Percentiles rank a stretch among this genome's conserved stretches.
Conservation (phyloP, 2,797 vertebrate species). For the Protonibea diacanthus region DNA sequence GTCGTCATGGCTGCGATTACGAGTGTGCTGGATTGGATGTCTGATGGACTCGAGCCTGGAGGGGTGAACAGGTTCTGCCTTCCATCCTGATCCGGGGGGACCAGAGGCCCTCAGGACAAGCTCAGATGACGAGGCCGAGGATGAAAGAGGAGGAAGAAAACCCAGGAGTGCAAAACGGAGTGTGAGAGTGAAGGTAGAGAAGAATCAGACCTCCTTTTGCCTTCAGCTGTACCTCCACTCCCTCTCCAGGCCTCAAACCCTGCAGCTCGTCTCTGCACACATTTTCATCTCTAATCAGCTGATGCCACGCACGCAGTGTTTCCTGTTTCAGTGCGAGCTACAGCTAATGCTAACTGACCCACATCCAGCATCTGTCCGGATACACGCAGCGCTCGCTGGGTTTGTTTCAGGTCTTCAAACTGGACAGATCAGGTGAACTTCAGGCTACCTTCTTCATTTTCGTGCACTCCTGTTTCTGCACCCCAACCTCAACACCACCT, state of each 20-base stretch:
- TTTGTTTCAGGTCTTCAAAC: not conserved
- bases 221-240: not conserved
- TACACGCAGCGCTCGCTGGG: too few relatives aligned
- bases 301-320: not conserved
- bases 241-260: constrained; percentile 5
- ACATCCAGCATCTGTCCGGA: too few relatives aligned
- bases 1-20: constrained; percentile 29
- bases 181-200: constrained; percentile 3
- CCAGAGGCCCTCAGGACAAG: constrained; percentile 40
- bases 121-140: constrained; percentile 46
- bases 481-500: not conserved
- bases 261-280: not conserved
- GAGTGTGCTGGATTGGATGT: not conserved
- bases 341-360: too few relatives aligned
- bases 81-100: not conserved
- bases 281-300: not conserved
- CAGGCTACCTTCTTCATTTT: not conserved
- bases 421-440: not conserved
- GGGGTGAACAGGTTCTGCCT: not conserved
- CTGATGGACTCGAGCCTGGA: not conserved
- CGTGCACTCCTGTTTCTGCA: too few relatives aligned
- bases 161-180: not conserved
- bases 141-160: constrained; percentile 14
- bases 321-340: not conserved
- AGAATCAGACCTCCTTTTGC: not conserved